These are phyloP conservation scores for Antitype chi DNA, from an alignment of 2,888 invertebrate species.

Conservation along the genomic window DNA sequence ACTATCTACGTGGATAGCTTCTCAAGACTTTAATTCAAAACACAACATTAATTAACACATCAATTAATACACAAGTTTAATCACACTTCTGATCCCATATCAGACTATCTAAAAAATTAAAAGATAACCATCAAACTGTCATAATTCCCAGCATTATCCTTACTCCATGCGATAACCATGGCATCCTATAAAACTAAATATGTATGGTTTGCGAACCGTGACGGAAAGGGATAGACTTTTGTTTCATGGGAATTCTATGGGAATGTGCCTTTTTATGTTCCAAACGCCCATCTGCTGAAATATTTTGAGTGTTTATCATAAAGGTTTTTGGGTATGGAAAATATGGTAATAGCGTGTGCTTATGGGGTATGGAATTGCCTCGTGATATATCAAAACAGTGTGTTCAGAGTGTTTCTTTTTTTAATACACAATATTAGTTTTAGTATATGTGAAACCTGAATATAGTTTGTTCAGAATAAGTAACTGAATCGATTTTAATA, in stretches of 20 bases:
- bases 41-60: neutral
- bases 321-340: conserved; percentile 18
- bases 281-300: conserved; percentile 52
- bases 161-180: conserved; percentile 49
- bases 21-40: neutral
- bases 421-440: too few relatives aligned
- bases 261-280: conserved; percentile 56
- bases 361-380: neutral
- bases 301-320: conserved; percentile 37
- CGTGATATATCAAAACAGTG: neutral
- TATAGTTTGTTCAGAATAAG: too few relatives aligned
- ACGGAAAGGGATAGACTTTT: conserved; percentile 56
- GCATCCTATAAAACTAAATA: conserved; percentile 65
- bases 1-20: neutral
- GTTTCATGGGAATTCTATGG: conserved; percentile 65
- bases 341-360: conserved; percentile 19
- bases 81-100: neutral
- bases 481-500: too few relatives aligned
- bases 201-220: conserved; percentile 54
- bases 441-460: too few relatives aligned
- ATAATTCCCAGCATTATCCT: conserved; percentile 60
- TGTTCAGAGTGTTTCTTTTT: neutral
- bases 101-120: conserved; percentile 9
- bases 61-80: conserved; percentile 9
- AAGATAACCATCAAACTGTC: conserved; percentile 31